These are phyloP conservation scores for Potamilus streckersoni DNA, from an alignment of 1,140 invertebrate genomes.

Conservation along the genomic window DNA sequence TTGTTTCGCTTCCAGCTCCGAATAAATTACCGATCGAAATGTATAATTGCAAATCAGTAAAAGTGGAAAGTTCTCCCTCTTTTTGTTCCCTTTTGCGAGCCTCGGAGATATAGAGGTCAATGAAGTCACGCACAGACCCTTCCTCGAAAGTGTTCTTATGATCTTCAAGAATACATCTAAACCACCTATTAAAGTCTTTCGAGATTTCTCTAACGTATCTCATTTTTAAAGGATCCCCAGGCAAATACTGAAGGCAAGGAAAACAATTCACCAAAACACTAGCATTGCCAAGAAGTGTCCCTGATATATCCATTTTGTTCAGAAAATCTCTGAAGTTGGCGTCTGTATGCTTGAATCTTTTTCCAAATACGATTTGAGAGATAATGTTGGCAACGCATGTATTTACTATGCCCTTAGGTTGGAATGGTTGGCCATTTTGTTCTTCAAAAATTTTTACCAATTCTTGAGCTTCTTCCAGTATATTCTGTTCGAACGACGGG, in stretches of 20 bases:
- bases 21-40: constrained; percentile 76
- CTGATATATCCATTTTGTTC: not conserved
- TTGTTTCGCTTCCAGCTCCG: constrained; percentile 90
- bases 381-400: constrained; percentile 73
- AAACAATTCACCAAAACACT: not conserved
- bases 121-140: constrained; percentile 23
- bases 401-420: constrained; percentile 24
- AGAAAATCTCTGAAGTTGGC: constrained; percentile 12
- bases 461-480: not conserved
- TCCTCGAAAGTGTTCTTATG: constrained; percentile 2
- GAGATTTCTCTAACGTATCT: not conserved
- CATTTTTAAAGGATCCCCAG: constrained; percentile 26
- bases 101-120: constrained; percentile 27
- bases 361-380: constrained; percentile 71
- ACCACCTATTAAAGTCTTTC: not conserved
- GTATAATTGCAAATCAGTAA: constrained; percentile 18
- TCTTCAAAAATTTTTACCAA: not conserved
- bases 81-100: constrained; percentile 1
- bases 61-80: not conserved
- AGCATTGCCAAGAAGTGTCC: not conserved
- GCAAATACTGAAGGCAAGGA: constrained; percentile 11
- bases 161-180: not conserved
- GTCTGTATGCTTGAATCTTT: constrained; percentile 71
- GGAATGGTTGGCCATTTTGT: constrained; percentile 6
- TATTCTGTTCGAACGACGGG: not conserved